Base-by-base conservation (phyloP, 2,797 vertebrate species). In the Esox lucius region DNA sequence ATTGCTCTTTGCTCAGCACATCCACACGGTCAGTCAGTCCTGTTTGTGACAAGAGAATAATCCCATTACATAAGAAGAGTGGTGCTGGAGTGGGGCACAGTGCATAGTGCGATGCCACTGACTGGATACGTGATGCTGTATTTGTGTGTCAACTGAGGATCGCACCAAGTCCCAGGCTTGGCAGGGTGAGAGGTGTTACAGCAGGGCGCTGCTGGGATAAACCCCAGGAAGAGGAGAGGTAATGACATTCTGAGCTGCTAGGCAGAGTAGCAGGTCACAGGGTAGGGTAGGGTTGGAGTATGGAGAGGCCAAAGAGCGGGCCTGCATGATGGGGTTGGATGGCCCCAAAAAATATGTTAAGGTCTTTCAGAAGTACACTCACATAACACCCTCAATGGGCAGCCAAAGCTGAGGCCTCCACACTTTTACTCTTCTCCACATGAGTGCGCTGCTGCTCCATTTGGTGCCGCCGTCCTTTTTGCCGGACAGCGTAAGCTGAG, bases 51-150 rank as follows among this genome's bases (percentile, higher is more conserved):
- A 39, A 26, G 48, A 72, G 70, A 28, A 42, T 64, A 80, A 81
- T 81, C 81, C 75, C 68, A 75, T 84, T 81, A 81, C 69, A 77
- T 78, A 86, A 84, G n/a, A n/a, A n/a, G 28, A 39, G 48, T 49
- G 31, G 26, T 22, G 53, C 61, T 42, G 70, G 49, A 48, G 39
- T 49, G 46, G 68, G 16, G 28, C 16, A 24, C 49, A 17, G 8
- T 24, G 68, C 53, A 53, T 51, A 19, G 51, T n/a, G 51, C 19
- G 2, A 13, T 59, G n/a, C n/a, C 46, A 22, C n/a, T 28, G 68
- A 42, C n/a, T 7, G 49, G 6, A 33, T 33, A 42, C 8, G 65
- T 28, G 65, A 64, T 62, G n/a, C 39, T 72, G 22, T 48, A 66
- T 81, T 72, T 73, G 71, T 74, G 68, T 81, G 80, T 84, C 78